Base-by-base conservation (phyloP, 2,797 vertebrate species). In the Enteromius radiatus region DNA sequence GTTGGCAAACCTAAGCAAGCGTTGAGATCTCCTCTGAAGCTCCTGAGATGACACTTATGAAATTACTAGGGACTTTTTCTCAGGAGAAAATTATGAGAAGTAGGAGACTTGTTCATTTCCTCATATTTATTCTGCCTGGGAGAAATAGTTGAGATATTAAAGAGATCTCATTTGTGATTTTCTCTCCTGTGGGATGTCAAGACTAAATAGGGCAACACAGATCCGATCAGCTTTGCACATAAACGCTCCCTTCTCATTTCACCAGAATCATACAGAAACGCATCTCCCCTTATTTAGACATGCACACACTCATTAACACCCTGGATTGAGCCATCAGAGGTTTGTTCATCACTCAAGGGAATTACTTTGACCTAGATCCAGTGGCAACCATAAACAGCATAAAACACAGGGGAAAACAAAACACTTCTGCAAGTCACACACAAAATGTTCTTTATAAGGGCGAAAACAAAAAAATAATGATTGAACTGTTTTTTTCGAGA, bases 311-410 rank as follows among this genome's bases (percentile, higher is more conserved):
- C 76, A 82, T 83, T 85, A 81, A 77, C 23, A 76, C 54, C 68
- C 43, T 47, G 41, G 56, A 71, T 43, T 33, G 79, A 47, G 76
- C 80, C 86, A 88, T 80, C 78, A 89, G 76, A 71, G 84, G 81
- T 83, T 43, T 82, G 83, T 79, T 73, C 83, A 81, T 90, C 33
- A 76, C 87, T 86, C 52, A 68, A 63, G 59, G 33, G 76, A 88
- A 90, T 84, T 56, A 78, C 80, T 87, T 76, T 92, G 92, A 91
- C 92, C 92, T 86, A 94, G 56, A 92, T 92, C 84, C 84, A 80
- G 26, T 56, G 67, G 84, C 74, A 67, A 77, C 78, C 56, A 69
- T 65, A 49, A 81, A 73, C 78, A 45, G 85, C 77, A 73, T 45
- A 45, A 54, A 69, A 45, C 31, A 64, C 61, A 64, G 38, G 41